Conservation (phyloP, 1,140 invertebrate genomes). For the Papilio polyxenes region DNA sequence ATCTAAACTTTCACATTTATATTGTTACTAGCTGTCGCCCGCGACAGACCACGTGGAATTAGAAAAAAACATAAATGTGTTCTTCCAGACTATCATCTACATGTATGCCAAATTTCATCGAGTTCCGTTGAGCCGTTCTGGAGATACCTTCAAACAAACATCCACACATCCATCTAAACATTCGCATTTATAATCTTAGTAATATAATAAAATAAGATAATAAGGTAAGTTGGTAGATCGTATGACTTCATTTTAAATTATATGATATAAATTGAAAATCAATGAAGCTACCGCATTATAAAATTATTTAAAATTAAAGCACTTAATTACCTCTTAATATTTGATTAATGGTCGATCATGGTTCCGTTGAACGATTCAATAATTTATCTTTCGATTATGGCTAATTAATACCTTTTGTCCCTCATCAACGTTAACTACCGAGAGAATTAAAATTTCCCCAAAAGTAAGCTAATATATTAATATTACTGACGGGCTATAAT, state of each 20-base stretch:
- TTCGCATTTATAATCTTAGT: too few species aligned
- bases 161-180: too few species aligned
- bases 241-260: background rate
- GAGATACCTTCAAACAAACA: too few species aligned
- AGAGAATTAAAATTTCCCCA: background rate
- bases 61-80: too few species aligned
- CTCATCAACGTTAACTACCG: background rate
- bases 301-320: conserved; percentile 9
- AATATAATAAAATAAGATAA: too few species aligned
- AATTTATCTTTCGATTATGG: conserved; percentile 24
- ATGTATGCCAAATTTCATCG: too few species aligned
- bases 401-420: conserved; percentile 10
- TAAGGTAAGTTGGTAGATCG: background rate
- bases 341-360: conserved; percentile 12
- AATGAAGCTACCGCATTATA: background rate
- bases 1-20: too few species aligned
- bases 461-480: background rate
- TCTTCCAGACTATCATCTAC: too few species aligned
- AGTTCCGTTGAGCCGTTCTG: too few species aligned
- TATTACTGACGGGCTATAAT: background rate
- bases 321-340: conserved; percentile 10
- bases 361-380: background rate
- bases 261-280: background rate
- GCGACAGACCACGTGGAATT: too few species aligned
- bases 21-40: too few species aligned